Evolutionary conservation across 2,113 vertebrate genomes (phyloP).

Genomic region (Callaeas wilsoni): DNA sequence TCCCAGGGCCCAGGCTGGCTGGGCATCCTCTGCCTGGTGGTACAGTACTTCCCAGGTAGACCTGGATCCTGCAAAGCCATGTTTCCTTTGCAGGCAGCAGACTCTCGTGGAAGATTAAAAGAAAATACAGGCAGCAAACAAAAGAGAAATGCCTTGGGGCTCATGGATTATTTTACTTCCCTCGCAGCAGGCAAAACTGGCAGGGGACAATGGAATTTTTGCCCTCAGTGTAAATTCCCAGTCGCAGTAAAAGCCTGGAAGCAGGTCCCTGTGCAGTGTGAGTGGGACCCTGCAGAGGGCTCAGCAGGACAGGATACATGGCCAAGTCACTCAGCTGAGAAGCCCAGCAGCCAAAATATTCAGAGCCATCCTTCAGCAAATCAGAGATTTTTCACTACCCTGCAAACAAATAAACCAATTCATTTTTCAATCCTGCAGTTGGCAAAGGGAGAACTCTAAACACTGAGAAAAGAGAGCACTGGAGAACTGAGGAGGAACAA

Average conservation of each 20-base stretch:
- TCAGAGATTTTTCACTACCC: not conserved
- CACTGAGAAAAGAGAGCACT: not conserved
- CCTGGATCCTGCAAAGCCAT: not conserved
- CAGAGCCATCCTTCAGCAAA: not conserved
- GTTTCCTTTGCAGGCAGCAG: not conserved
- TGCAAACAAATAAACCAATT: not conserved
- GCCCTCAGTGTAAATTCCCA: not conserved
- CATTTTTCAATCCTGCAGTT: not conserved
- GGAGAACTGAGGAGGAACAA: not conserved
- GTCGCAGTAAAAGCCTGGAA: not conserved
- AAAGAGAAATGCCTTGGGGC: not conserved
- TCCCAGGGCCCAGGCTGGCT: not conserved
- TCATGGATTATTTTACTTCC: not conserved
- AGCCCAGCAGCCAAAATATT: not conserved
- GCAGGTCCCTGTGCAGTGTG: not conserved
- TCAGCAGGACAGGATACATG: not conserved
- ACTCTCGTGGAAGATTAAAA: not conserved
- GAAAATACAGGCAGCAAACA: not conserved
- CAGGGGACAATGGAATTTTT: not conserved
- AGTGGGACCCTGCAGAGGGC: constrained; percentile 36
- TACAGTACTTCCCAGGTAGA: not conserved
- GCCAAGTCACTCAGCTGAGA: not conserved
- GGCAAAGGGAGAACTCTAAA: not conserved
- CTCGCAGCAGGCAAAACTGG: not conserved
- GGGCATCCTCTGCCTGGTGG: not conserved